Evolutionary conservation across 2,797 vertebrate genomes (phyloP), one percentile per base, ranked within the genome.

Genomic region (Poecile montanus): DNA sequence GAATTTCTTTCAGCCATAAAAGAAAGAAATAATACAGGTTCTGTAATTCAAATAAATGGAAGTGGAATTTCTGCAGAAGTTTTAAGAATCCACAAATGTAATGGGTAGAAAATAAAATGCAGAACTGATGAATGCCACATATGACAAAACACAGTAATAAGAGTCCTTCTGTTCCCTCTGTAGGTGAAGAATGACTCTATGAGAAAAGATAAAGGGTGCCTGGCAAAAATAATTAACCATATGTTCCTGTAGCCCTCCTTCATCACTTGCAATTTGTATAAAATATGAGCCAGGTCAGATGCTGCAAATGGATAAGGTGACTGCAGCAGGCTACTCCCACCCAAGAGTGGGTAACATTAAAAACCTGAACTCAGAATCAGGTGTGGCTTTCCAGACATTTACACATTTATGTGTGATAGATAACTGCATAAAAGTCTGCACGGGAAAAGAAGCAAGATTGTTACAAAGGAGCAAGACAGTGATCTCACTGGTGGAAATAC

Each of bases 211-310:
- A 93, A 85, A 86, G 70, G 38, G 15, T 78, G 73, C 48, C 56
- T 96, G 85, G 73, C 63, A 90, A 88, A 94, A 91, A 78, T 84
- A 94, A 91, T 94, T 88, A 91, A 75, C 89, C 93, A 91, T 94
- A 94, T 94, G 85, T 83, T 93, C 82, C 44, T 42, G n/a, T 48
- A 81, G 25, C 18, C 40, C 58, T 94, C 68, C 63, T 27, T 51
- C 34, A 81, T 91, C 19, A 11, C 15, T 86, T 76, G 23, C n/a
- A 86, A 93, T 96, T 91, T 91, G 58, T 89, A 70, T 86, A 88
- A 96, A 94, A 81, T 81, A 86, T 90, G 83, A 95, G 29, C 62
- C 72, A 73, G 71, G 73, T 75, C 80, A 90, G 56, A 73, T 34
- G 38, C 8, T 73, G 47, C 44, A 93, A 94, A 91, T 76, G 82